These are phyloP conservation scores for Halocaridina rubra DNA, from an alignment of 2,888 invertebrate species.

Conservation along the genomic window DNA sequence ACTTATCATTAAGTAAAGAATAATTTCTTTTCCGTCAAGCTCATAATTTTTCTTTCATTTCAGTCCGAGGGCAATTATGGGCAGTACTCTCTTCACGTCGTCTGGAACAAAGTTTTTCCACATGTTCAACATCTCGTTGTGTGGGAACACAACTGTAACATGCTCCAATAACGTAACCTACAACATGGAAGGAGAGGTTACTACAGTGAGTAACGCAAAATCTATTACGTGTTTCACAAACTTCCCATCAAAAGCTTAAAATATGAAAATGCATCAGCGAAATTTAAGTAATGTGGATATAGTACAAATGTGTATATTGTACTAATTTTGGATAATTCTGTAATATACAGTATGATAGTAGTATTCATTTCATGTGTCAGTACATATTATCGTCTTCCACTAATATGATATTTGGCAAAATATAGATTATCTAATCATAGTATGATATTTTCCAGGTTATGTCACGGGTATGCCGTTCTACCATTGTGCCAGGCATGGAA, in stretches of 20 bases:
- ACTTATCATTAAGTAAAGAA: too few relatives aligned
- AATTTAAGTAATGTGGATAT: too few relatives aligned
- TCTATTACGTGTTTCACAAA: too few relatives aligned
- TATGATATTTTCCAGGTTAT: slow-evolving; percentile 64
- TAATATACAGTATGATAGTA: too few relatives aligned
- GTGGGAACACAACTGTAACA: slow-evolving; percentile 68
- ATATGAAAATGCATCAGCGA: too few relatives aligned
- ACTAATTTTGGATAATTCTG: too few relatives aligned
- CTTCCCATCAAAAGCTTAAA: too few relatives aligned
- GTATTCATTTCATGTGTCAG: neutral
- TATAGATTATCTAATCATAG: too few relatives aligned
- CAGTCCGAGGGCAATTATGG: slow-evolving; percentile 69
- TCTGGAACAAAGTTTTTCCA: slow-evolving; percentile 73
- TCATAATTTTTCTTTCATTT: slow-evolving; percentile 24
- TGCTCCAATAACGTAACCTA: slow-evolving; percentile 71
- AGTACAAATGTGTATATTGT: too few relatives aligned
- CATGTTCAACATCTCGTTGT: slow-evolving; percentile 72
- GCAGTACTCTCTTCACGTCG: slow-evolving; percentile 69
- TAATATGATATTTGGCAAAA: too few relatives aligned
- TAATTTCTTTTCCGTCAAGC: neutral
- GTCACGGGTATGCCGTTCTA: slow-evolving; percentile 68
- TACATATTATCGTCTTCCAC: too few relatives aligned
- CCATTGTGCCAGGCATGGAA: slow-evolving; percentile 67
- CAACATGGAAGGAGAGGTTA: slow-evolving; percentile 65
- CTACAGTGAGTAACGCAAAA: slow-evolving; percentile 35